Percentiles rank a stretch among this genome's conserved stretches.
Evolutionary conservation across 2,113 vertebrate species (phyloP).

Genomic region (Calidris pygmaea): DNA sequence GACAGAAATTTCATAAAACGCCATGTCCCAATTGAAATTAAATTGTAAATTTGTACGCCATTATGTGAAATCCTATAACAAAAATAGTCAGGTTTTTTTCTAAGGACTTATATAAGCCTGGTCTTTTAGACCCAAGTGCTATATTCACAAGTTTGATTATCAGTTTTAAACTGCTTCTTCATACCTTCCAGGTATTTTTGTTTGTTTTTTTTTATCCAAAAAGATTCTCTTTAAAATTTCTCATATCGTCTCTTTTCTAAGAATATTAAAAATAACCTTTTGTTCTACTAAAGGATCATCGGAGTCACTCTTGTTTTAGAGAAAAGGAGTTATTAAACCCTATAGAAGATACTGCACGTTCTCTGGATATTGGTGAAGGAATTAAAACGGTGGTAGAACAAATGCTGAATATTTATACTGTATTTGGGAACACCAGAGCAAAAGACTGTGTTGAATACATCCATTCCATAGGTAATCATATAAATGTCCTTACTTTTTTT

Average conservation of each 20-base stretch:
- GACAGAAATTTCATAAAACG: not conserved
- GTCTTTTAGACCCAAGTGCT: not conserved
- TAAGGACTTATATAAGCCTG: not conserved
- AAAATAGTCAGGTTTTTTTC: not conserved
- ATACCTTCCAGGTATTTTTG: not conserved
- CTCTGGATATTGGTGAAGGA: not conserved
- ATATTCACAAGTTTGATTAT: not conserved
- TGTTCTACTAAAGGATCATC: not conserved
- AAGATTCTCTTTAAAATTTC: not conserved
- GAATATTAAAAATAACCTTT: not conserved
- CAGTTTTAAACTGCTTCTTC: not conserved
- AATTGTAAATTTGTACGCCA: not conserved
- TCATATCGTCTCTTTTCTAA: not conserved
- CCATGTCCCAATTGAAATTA: not conserved
- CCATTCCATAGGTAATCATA: not conserved
- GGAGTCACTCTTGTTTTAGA: not conserved
- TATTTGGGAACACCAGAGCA: not conserved
- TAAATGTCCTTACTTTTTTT: not conserved
- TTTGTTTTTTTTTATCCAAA: not conserved
- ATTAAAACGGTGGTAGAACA: not conserved
- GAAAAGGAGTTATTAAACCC: not conserved
- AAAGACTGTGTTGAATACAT: not conserved
- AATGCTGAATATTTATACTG: not conserved
- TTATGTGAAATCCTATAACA: not conserved
- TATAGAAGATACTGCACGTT: not conserved